Base-by-base conservation (phyloP, 2,797 vertebrate genomes). In the Manis pentadactyla region DNA sequence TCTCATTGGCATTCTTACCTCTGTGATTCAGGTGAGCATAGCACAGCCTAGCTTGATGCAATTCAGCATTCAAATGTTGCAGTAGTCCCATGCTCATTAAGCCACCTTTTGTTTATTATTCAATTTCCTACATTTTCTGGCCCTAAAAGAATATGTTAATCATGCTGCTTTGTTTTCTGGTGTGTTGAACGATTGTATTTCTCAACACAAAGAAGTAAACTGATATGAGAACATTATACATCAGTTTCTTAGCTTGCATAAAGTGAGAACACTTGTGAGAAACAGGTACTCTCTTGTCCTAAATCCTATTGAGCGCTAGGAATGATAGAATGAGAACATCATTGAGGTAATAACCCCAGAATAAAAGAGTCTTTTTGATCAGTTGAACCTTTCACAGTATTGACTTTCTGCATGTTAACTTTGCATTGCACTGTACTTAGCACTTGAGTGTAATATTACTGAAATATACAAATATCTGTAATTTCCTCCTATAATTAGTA, bases 101-200 rank as follows among this genome's bases (percentile, higher is more conserved):
- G 57, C 4, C 49, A 81, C 17, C 6, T 69, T 90, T 53, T 61
- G 49, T 42, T 93, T 95, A 83, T 93, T 95, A 82, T 89, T 95
- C 59, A 64, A 78, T 59, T 87, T 90, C 69, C 42, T 74, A 53
- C 27, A 82, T 51, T 87, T 86, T 86, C 42, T 87, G 51, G 53
- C 46, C 93, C 96, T 87, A 82, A 87, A 93, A 79, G 75, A 92
- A 75, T 61, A 95, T 95, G 92, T 69, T 92, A 87, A 96, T 95
- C 75, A 71, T 34, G 64, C 37, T 75, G 39, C 46, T 89, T 75
- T 25, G 53, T 84, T 87, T 93, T 92, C 83, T 84, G 79, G 37
- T 92, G 57, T 93, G 61, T 69, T 9, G 13, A 90, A 96, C 88
- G 93, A 91, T 69, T 91, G 51, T 29, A 82, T 57, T 90, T 87